Base-by-base conservation (phyloP, 2,888 invertebrate species). In the Calameuta idolon region DNA sequence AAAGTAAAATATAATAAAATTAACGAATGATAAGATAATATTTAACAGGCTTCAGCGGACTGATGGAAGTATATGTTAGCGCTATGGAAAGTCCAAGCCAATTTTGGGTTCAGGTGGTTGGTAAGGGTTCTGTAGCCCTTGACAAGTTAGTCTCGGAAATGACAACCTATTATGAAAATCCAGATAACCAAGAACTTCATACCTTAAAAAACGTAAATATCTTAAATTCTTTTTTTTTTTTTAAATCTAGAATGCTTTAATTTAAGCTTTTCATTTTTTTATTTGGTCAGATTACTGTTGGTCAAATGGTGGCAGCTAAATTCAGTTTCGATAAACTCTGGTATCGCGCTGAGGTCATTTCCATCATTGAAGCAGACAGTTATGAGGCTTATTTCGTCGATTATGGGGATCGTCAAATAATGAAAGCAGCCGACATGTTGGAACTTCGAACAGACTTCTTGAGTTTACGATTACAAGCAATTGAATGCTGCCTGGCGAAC, bases 101-200 rank as follows among this genome's bases (percentile, higher is more conserved):
- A 81, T 98, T 98, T 92, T 98, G 97, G 97, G 94, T 98, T 12
- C 98, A 98, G 92, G 94, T 97, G 81, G 94, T 95, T 77, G 96
- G 96, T 0, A 94, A 95, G 0, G 94, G 95, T 84, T 95, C 96
- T 1, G 93, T 94, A 11, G 95, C 96, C 88, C 92, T 98, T 30
- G 97, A 98, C 90, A 94, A 95, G 75, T 92, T 98, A 55, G 96
- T 97, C 9, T 93, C 94, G 11, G 94, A 95, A 79, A 98, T 98
- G 97, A 97, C 97, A 0, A 94, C 94, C 5, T 97, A 96, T 90
- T 98, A 98, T 89, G 92, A 92, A 73, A 93, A 94, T 74, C 92
- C 92, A 80, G 94, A 95, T 79, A 96, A 95, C 87, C 92, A 94
- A 31, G 93, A 93, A 12, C 88, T 93, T 4, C 96, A 96, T 89